Base-by-base conservation (phyloP, 2,797 vertebrate genomes). In the Sarcoramphus papa region DNA sequence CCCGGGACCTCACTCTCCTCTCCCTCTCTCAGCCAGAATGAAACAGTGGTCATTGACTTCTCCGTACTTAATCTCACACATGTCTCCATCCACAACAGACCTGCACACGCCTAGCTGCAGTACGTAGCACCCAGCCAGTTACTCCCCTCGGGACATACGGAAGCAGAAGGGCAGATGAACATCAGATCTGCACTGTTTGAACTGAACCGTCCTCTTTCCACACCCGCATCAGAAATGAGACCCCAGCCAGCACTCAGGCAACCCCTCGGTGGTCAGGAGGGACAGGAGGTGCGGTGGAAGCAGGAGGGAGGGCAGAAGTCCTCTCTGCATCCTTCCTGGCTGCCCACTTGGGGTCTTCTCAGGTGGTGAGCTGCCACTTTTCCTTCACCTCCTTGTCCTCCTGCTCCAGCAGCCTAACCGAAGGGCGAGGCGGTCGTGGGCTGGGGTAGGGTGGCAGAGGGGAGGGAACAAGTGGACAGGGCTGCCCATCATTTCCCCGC, bases 11-110 rank as follows among this genome's bases (percentile, higher is more conserved):
- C 37, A 12, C 8, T 79, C 10, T 59, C 24, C 14, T 56, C 14
- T 62, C 7, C 8, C 0, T 4, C 33, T 90, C 79, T 85, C 2
- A 2, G 19, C 31, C 40, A 35, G 50, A 70, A 41, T 9, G 31
- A 80, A 76, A 18, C 70, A 35, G 47, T 24, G 33, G 14, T 60
- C 19, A 12, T 8, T n/a, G 41, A 51, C 43, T 77, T 94, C 40
- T 64, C 41, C 7, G 1, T 70, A 14, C 21, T 35, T 51, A 20
- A 24, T 9, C 43, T 67, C 20, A 70, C 35, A 63, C 0, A 0
- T 9, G 7, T 41, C 18, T 43, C 37, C 41, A 68, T 13, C 50
- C n/a, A 37, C 47, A 57, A 3, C 10, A 78, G 41, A 31, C 27
- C 20, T 31, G 57, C n/a, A n/a, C 19, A 20, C 1, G 3, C 33